Evolutionary conservation across 1,140 invertebrate genomes (phyloP).

Genomic region (Pogonus chalceus): DNA sequence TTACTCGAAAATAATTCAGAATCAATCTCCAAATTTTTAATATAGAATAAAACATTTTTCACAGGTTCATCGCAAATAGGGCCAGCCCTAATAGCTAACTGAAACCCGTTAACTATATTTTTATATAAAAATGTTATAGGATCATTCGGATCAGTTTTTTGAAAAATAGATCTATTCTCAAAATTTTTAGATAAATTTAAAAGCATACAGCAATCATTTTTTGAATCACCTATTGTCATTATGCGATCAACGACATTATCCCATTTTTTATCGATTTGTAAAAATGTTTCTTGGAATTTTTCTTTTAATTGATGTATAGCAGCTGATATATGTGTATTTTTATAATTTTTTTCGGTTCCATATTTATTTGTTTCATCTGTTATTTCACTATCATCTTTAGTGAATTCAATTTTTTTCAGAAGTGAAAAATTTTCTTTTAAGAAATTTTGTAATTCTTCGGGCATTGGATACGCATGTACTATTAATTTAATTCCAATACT

Average conservation of each 20-base stretch:
- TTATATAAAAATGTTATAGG: conserved; percentile 23
- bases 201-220: not conserved
- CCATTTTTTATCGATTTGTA: not conserved
- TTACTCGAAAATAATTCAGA: conserved; percentile 19
- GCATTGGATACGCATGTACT: not conserved
- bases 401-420: not conserved
- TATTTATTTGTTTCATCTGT: not conserved
- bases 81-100: conserved; percentile 27
- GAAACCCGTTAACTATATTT: conserved; percentile 27
- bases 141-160: conserved; percentile 21
- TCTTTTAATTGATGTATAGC: not conserved
- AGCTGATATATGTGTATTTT: too few relatives aligned
- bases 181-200: not conserved
- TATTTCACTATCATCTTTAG: not conserved
- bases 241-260: not conserved
- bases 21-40: not conserved
- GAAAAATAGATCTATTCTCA: not conserved
- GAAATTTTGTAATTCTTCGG: not conserved
- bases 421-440: not conserved
- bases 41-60: conserved; percentile 28
- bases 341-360: too few relatives aligned
- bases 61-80: conserved; percentile 32
- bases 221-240: not conserved
- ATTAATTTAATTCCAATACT: not conserved
- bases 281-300: not conserved